Evolutionary conservation across 2,888 invertebrate species (phyloP), one percentile per base, ranked within the genome.

Genomic region (Latrodectus hesperus): DNA sequence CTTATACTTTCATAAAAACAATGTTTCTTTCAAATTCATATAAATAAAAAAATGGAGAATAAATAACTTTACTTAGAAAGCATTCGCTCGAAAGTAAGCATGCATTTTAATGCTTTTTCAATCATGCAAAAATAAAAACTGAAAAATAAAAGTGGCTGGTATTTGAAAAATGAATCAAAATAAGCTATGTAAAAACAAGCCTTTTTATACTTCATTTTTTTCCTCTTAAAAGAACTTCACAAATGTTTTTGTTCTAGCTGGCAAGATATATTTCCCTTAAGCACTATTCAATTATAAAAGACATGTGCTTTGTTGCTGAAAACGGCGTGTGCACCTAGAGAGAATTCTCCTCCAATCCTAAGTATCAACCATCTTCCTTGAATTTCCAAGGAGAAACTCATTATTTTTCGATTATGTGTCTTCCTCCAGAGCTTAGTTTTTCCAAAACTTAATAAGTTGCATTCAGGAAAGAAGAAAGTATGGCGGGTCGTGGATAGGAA

Each of bases 111-210:
- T 81, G 81, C 65, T 81, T 81, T 81, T 74, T 81, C 73, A 81
- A 81, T 67, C 81, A 70, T n/a, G 49, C 68, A 68, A 70, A 17
- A 55, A 70, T 65, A 75, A 68, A 52, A 81, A 51, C 67, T 52
- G n/a, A 82, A 70, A 75, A 60, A 82, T 70, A 55, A 70, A 82
- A 75, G 75, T 70, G 74, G 55, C 82, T 82, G 82, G 51, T 70
- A 75, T 74, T 82, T 82, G 82, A 82, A 82, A 82, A 82, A 82
- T 82, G 82, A 82, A 75, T 82, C 82, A 75, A 82, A 74, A 73
- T 38, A 67, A 10, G 64, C 26, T n/a, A n/a, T 12, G 51, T 67
- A 80, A 80, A 80, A 80, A 80, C 80, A 80, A 80, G 51, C 64
- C 64, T 64, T 52, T 22, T 53, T 80, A 22, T 68, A 6, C 26